Percentiles rank a stretch among this genome's conserved stretches.
Conservation (phyloP, 2,797 vertebrate genomes). For the Falco peregrinus region DNA sequence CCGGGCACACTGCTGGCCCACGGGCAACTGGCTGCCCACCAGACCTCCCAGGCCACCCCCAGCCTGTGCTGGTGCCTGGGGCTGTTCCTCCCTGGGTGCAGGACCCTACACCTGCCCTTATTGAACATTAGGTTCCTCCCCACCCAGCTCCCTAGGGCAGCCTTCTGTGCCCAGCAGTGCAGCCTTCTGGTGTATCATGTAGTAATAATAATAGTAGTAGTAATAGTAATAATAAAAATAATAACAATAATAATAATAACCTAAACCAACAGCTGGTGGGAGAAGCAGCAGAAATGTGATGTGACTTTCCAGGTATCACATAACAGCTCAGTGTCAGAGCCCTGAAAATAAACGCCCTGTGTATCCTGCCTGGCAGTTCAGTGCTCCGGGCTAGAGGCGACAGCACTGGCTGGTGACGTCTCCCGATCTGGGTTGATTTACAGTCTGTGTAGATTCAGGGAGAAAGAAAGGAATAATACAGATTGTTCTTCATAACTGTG, state of each 20-base stretch:
- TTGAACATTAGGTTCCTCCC: no score
- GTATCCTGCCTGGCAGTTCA: neutral
- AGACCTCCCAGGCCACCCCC: no score
- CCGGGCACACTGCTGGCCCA: no score
- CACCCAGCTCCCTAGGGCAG: no score
- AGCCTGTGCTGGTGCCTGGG: no score
- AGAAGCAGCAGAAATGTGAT: neutral
- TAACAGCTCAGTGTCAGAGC: neutral
- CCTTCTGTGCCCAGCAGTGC: no score
- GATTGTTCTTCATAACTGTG: neutral
- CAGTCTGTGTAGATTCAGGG: neutral
- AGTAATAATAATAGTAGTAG: neutral
- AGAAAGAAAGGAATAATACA: neutral
- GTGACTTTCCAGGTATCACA: constrained; percentile 15
- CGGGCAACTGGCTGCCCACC: no score
- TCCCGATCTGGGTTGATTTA: constrained; percentile 37
- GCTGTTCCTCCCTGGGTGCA: no score
- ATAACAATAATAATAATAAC: neutral
- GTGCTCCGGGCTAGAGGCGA: neutral
- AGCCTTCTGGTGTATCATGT: no score
- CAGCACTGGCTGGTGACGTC: neutral
- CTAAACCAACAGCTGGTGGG: neutral
- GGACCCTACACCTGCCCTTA: no score
- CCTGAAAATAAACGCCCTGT: neutral
- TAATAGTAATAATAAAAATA: neutral